Evolutionary conservation across 2,888 invertebrate species (phyloP).

Genomic region (Pedicia rivosa): DNA sequence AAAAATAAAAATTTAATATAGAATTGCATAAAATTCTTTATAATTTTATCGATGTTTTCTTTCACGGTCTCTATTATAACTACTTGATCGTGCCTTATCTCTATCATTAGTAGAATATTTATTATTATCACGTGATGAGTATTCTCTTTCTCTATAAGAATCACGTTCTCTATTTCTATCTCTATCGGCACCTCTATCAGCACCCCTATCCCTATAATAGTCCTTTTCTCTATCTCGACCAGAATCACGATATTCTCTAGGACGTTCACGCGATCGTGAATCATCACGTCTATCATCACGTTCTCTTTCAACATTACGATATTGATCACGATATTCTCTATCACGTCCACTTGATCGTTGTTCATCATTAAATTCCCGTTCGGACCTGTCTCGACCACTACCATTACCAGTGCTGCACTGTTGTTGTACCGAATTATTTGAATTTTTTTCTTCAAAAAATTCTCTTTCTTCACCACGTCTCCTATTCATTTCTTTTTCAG

Average conservation of each 20-base stretch:
- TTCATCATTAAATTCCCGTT: neutral
- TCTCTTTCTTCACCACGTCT: conserved; percentile 1
- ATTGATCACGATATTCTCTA: no score
- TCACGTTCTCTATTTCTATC: neutral
- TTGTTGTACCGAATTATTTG: no score
- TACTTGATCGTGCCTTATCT: no score
- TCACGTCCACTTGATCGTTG: neutral
- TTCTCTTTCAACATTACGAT: conserved; percentile 9
- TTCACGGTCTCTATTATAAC: no score
- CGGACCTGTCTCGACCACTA: neutral
- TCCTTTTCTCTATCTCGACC: conserved; percentile 13
- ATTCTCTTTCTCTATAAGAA: no score
- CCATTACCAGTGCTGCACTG: neutral
- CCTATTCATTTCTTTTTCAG: conserved; percentile 4
- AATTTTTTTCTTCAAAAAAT: neutral
- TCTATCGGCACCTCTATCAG: no score
- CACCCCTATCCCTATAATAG: neutral
- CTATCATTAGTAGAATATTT: no score
- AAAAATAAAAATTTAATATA: no score
- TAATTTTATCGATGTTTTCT: no score
- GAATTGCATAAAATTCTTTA: no score
- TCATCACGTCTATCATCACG: conserved; percentile 18
- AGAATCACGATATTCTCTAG: conserved; percentile 12
- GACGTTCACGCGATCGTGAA: conserved; percentile 16
- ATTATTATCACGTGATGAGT: no score